Evolutionary conservation across 1,140 invertebrate genomes (phyloP), one percentile per base, ranked within the genome.

Genomic region (Ceratosolen solmsi): DNA sequence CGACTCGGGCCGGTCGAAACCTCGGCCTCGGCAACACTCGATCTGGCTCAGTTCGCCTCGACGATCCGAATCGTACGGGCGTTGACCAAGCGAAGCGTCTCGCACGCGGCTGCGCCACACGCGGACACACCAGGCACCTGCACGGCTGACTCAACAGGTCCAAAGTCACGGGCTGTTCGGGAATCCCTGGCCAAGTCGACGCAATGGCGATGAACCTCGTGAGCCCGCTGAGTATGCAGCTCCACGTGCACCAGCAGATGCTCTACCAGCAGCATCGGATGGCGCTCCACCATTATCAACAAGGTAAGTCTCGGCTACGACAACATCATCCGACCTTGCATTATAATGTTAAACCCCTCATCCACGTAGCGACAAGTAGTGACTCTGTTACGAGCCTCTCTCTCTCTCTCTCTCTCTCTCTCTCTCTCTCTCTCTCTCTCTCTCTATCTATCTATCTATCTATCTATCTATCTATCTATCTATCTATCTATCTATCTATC

Each of bases 241-340:
- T 85, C 33, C 87, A 87, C 46, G 22, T 86, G 41, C 86, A 87
- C 70, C 86, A 86, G 17, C 84, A 87, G n/a, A 84, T 86, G 76
- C 46, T 87, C 0, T 86, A 84, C 38, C 77, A 76, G 30, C 86
- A 87, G 27, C 84, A 87, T 1, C 70, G 82, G 20, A 81, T 87
- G n/a, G 78, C 72, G 22, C 76, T 84, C 8, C 84, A 80, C 3
- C 83, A 84, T 49, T 82, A 86, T 54, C 81, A 77, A 36, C 76
- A 84, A 87, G 87, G 87, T 88, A 41, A 54, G n/a, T n/a, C n/a
- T n/a, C n/a, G n/a, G n/a, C 13, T 15, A 8, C 51, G 13, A 20
- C 51, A 15, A 54, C 41, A 13, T 46, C 41, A 7, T 46, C 41
- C 13, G 5, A 46, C 41, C 41, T 46, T 46, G 13, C n/a, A n/a